Evolutionary conservation across 2,888 invertebrate species (phyloP).

Genomic region (Tetranychus truncatus): DNA sequence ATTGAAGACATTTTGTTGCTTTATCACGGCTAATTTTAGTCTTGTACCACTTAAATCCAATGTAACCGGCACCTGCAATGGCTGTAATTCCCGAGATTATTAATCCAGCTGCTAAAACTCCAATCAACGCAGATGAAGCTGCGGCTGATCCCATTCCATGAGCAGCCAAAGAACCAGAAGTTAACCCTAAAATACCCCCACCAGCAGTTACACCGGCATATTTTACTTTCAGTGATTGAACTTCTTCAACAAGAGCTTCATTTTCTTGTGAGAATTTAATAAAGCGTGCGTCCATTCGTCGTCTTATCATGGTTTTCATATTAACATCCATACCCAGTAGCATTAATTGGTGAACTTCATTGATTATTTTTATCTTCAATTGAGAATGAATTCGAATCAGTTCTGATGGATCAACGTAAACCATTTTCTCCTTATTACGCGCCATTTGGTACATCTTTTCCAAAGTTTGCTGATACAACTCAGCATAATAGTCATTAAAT

Average conservation of each 20-base stretch:
- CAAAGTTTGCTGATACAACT: background rate
- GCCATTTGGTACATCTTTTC: background rate
- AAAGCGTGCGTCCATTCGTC: background rate
- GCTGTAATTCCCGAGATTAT: background rate
- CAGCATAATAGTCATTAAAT: conserved; percentile 4
- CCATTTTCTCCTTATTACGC: background rate
- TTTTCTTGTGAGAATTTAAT: background rate
- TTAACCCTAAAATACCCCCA: background rate
- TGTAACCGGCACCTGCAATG: background rate
- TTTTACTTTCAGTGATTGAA: background rate
- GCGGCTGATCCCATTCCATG: background rate
- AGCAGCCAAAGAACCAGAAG: background rate
- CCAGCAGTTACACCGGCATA: background rate
- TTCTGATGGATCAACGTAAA: background rate
- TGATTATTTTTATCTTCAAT: conserved; percentile 9
- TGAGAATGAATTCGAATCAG: background rate
- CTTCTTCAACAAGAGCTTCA: conserved; percentile 5
- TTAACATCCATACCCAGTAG: background rate
- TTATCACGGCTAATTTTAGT: background rate
- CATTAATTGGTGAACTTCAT: conserved; percentile 1
- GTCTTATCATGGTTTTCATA: background rate
- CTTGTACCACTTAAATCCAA: background rate
- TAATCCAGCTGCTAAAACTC: background rate
- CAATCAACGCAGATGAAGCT: background rate
- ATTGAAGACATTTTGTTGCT: background rate